Evolutionary conservation across 1,140 invertebrate genomes (phyloP).

Genomic region (Callitettix versicolor): DNA sequence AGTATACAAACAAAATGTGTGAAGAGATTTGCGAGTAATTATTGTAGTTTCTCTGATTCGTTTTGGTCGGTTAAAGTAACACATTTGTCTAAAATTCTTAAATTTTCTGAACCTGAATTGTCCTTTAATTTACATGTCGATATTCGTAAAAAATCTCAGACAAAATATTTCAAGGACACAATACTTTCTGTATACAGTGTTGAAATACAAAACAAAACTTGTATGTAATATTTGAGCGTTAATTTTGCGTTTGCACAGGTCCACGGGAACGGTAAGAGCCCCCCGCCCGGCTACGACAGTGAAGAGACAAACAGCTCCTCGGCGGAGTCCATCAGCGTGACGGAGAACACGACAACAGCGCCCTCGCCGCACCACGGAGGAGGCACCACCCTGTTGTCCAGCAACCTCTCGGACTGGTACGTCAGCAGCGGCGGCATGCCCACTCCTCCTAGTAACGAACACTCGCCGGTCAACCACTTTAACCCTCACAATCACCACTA

Average conservation of each 20-base stretch:
- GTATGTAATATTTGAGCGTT: too few relatives aligned
- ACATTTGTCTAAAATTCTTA: too few relatives aligned
- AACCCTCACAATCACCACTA: constrained; percentile 32
- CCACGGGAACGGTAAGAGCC: constrained; percentile 32
- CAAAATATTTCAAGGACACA: too few relatives aligned
- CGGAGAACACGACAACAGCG: constrained; percentile 29
- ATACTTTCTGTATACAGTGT: too few relatives aligned
- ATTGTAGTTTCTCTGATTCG: too few relatives aligned
- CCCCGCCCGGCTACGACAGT: constrained; percentile 38
- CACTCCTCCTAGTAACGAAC: constrained; percentile 41
- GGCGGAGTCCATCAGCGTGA: constrained; percentile 36
- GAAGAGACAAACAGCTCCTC: constrained; percentile 46
- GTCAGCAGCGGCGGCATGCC: constrained; percentile 38
- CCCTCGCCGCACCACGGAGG: constrained; percentile 19
- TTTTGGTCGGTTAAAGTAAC: too few relatives aligned
- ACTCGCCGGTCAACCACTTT: constrained; percentile 42
- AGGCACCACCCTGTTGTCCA: constrained; percentile 21
- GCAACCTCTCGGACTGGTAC: constrained; percentile 51
- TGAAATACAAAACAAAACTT: too few relatives aligned
- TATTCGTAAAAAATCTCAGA: too few relatives aligned
- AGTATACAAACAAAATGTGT: too few relatives aligned
- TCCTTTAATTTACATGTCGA: too few relatives aligned
- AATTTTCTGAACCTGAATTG: too few relatives aligned
- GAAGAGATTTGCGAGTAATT: too few relatives aligned
- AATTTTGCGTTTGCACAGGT: constrained; percentile 28